These are phyloP conservation scores for Thera britannica DNA, from an alignment of 2,888 invertebrate genomes.

Conservation along the genomic window DNA sequence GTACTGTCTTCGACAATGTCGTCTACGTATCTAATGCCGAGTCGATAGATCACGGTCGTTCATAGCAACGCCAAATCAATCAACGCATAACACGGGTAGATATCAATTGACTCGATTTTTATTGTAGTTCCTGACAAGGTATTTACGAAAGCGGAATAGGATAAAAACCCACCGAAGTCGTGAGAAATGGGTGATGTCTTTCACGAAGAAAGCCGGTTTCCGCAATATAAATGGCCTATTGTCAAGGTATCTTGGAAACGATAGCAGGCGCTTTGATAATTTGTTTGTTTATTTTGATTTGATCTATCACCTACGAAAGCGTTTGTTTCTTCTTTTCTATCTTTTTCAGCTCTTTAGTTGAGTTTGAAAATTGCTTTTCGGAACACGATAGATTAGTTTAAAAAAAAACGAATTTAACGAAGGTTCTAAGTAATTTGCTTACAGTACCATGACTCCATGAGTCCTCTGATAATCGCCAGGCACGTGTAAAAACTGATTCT, in stretches of 20 bases:
- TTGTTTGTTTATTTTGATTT: conserved; percentile 12
- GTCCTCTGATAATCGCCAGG: not conserved
- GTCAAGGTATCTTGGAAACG: conserved; percentile 49
- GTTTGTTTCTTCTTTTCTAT: no score
- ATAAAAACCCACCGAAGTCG: conserved; percentile 66
- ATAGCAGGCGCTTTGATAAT: conserved; percentile 16
- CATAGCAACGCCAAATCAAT: not conserved
- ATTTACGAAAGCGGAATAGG: conserved; percentile 68
- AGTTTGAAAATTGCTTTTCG: no score
- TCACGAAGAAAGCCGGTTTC: conserved; percentile 71
- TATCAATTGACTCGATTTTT: conserved; percentile 39
- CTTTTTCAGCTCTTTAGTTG: no score
- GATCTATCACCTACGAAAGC: not conserved
- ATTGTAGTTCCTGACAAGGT: conserved; percentile 55
- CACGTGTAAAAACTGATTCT: not conserved
- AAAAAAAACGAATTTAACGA: no score
- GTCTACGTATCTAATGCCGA: not conserved
- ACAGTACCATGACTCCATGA: not conserved
- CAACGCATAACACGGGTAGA: not conserved
- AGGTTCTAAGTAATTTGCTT: no score
- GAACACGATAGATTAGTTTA: no score
- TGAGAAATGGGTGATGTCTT: conserved; percentile 72
- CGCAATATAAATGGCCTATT: conserved; percentile 62
- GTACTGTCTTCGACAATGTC: no score
- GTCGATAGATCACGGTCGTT: not conserved